Base-by-base conservation (phyloP, 2,888 invertebrate genomes). In the Cheilosia scutellata region DNA sequence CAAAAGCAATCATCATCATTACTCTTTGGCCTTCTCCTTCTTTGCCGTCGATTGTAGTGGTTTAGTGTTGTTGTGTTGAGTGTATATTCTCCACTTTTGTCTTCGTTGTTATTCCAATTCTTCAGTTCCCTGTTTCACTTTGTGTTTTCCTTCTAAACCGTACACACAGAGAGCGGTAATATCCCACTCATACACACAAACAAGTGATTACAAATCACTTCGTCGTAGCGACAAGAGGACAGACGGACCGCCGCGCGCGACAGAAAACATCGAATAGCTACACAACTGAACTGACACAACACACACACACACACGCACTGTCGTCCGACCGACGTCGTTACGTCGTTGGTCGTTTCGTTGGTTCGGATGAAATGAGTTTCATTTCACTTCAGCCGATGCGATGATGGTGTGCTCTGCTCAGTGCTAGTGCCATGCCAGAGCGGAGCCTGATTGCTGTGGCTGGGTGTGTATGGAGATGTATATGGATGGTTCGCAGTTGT, bases 1-100 rank as follows among this genome's bases (percentile, higher is more conserved):
- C 88, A 88, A 88, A 87, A 88, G 87, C 84, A 87, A 84, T 83
- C 83, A 84, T 58, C 83, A 71, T 83, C 87, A 87, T 78, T 79
- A 87, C 75, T 87, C 87, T 87, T 87, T 87, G 74, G 53, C 49
- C 5, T 66, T 20, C 40, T 86, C 66, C 51, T 86, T 82, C 76
- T 29, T 65, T n/a, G 60, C 62, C 60, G 79, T 70, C 49, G 68
- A 33, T 71, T 6, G 55, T 62, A 25, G 71, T 57, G 44, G 29
- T 75, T 42, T 13, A 40, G 44, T 65, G 66, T 29, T 63, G n/a
- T 65, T 44, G 49, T 53, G 47, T 27, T 66, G 40, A 47, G 37
- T 65, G 20, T n/a, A 25, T 62, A 44, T 44, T 55, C 20, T 51
- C 25, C 65, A 63, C 51, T 65, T 51, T 11, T 66, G 40, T 42